A percentile compares a stretch with the other conserved stretches of the same genome.
Conservation (phyloP, 2,888 invertebrate species). For the Acanthosepion pharaonis region DNA sequence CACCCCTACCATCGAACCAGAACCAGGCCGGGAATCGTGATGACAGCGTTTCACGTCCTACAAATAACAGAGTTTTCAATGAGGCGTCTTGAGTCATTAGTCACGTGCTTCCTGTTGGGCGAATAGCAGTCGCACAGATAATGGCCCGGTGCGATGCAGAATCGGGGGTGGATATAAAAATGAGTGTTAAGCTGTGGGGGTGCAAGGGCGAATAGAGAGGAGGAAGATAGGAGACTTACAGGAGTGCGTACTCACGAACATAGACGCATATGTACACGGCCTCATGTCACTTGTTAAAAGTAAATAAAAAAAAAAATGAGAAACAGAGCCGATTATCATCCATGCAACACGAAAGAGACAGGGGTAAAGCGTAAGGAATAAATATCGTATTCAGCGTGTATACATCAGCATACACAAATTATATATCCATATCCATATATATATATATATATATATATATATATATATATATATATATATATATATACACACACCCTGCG, state of each 20-base stretch:
- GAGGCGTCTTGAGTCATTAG: not conserved
- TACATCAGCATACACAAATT: not conserved
- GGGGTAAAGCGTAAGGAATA: not conserved
- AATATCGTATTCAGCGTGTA: not conserved
- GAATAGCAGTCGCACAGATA: not conserved
- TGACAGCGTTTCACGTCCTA: not conserved
- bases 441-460: too few relatives aligned
- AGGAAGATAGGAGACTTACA: not conserved
- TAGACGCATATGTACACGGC: not conserved
- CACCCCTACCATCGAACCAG: too few relatives aligned
- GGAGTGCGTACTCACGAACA: not conserved
- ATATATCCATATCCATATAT: too few relatives aligned
- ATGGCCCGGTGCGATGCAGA: not conserved
- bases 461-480: too few relatives aligned
- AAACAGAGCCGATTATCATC: not conserved
- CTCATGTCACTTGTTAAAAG: not conserved
- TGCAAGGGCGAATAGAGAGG: not conserved
- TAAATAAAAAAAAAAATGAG: not conserved
- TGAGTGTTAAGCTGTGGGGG: not conserved
- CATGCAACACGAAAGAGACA: not conserved
- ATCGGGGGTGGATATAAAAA: not conserved
- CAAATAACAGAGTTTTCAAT: not conserved
- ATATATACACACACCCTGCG: too few relatives aligned
- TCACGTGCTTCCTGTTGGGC: not conserved
- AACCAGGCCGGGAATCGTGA: too few relatives aligned